Conservation (phyloP, 64 coral and sea anemone species). For the Stichodactyla mertensii region DNA sequence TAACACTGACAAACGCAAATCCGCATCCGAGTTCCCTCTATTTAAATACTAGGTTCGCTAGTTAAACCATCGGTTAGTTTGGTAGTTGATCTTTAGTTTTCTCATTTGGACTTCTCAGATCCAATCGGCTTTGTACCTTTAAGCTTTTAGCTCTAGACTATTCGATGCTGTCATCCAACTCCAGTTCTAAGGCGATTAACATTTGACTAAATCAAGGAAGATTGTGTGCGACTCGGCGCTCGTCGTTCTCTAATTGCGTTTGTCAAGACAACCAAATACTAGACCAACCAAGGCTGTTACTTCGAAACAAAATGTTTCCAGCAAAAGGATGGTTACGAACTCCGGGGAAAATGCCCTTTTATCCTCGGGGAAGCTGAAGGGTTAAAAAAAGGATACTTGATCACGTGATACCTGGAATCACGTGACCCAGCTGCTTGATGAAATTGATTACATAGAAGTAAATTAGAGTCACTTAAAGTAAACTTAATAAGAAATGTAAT, state of each 20-base stretch:
- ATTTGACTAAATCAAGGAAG: slow-evolving; percentile 1
- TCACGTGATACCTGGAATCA: background rate
- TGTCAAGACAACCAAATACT: background rate
- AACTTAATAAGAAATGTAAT: background rate
- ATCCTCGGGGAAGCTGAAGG: background rate
- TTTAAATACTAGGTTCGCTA: background rate
- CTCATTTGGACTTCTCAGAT: background rate
- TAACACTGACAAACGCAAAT: slow-evolving; percentile 6
- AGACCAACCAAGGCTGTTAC: background rate
- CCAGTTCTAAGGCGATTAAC: background rate
- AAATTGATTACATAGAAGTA: slow-evolving; percentile 6
- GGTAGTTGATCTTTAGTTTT: slow-evolving; percentile 4
- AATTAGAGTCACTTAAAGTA: slow-evolving; percentile 6
- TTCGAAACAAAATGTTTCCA: background rate
- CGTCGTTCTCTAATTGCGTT: background rate
- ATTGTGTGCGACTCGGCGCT: background rate
- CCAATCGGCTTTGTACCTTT: background rate
- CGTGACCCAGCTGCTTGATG: background rate
- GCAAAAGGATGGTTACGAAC: background rate
- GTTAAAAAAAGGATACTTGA: background rate
- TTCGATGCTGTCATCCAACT: background rate
- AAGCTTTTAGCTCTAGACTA: slow-evolving; percentile 12
- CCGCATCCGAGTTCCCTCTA: background rate
- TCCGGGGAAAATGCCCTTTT: background rate
- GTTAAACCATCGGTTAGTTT: slow-evolving; percentile 2